Percentiles rank a stretch among this genome's conserved stretches.
Conservation (phyloP, 2,888 invertebrate genomes). For the Phortica okadai region DNA sequence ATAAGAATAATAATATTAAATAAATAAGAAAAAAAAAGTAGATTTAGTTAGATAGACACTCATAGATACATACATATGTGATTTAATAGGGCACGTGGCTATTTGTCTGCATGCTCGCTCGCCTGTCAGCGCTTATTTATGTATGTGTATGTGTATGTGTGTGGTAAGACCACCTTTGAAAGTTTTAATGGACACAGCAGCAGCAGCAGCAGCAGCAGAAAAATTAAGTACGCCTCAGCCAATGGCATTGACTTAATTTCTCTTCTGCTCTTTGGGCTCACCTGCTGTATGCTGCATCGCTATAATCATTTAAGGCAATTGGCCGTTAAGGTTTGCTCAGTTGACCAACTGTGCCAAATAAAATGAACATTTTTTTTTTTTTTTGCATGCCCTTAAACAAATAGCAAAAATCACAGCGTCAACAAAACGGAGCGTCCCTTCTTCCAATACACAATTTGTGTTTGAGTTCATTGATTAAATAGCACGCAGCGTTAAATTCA, state of each 20-base stretch:
- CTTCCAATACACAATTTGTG: not conserved
- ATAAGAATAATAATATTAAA: too few relatives aligned
- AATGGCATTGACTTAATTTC: too few relatives aligned
- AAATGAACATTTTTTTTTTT: too few relatives aligned
- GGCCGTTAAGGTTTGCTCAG: not conserved
- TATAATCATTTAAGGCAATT: not conserved
- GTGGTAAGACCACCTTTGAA: not conserved
- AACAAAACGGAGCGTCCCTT: too few relatives aligned
- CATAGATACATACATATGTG: not conserved
- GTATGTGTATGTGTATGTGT: not conserved
- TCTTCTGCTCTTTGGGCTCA: not conserved
- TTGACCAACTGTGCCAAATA: not conserved
- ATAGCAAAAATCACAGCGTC: too few relatives aligned
- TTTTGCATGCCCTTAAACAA: too few relatives aligned
- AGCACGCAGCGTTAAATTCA: not conserved
- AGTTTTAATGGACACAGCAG: too few relatives aligned
- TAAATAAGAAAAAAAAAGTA: not conserved
- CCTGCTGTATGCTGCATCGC: not conserved
- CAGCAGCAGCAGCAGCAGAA: too few relatives aligned
- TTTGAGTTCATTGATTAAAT: not conserved
- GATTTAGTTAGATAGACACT: not conserved
- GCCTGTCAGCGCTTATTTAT: not conserved
- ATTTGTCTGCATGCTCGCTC: conserved; percentile 43
- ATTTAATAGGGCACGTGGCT: conserved; percentile 63
- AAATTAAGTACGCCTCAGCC: too few relatives aligned